phyloP scores from a whole-genome alignment of 2,888 invertebrate genomes.

The Trichogramma dendrolimi region DNA sequence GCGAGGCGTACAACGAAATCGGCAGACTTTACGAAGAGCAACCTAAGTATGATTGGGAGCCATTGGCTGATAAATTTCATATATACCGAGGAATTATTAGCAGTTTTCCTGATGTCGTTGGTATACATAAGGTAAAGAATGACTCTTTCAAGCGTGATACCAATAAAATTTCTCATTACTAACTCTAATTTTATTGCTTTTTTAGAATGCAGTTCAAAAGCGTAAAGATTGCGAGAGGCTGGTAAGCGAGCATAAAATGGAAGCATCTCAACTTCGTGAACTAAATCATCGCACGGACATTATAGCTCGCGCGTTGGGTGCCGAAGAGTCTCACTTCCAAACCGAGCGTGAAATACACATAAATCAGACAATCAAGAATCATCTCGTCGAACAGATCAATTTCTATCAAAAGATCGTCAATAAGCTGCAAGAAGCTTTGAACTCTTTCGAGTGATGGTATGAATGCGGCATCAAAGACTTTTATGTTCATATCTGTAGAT shows the following conservation, averaged over 20 bases:
- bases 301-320: conserved; percentile 87
- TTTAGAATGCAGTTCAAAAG: conserved; percentile 73
- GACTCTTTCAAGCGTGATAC: background rate
- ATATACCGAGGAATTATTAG: conserved; percentile 91
- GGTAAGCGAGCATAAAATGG: conserved; percentile 77
- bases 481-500: too few relatives aligned
- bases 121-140: conserved; percentile 71
- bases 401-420: conserved; percentile 85
- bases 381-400: conserved; percentile 80
- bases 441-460: conserved; percentile 49
- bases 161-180: conserved; percentile 3
- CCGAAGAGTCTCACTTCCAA: conserved; percentile 93
- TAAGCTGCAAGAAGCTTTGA: conserved; percentile 63
- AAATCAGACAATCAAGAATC: conserved; percentile 79
- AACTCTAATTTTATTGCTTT: background rate
- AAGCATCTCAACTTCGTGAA: conserved; percentile 73
- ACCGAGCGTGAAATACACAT: conserved; percentile 80
- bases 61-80: conserved; percentile 84
- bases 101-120: conserved; percentile 84
- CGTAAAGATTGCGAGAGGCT: conserved; percentile 82
- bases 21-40: conserved; percentile 88
- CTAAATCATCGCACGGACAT: conserved; percentile 82
- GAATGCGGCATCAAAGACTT: too few relatives aligned
- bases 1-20: conserved; percentile 84
- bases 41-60: conserved; percentile 85